Evolutionary conservation across 2,113 vertebrate species (phyloP).

Genomic region (Neodon shergylaensis): DNA sequence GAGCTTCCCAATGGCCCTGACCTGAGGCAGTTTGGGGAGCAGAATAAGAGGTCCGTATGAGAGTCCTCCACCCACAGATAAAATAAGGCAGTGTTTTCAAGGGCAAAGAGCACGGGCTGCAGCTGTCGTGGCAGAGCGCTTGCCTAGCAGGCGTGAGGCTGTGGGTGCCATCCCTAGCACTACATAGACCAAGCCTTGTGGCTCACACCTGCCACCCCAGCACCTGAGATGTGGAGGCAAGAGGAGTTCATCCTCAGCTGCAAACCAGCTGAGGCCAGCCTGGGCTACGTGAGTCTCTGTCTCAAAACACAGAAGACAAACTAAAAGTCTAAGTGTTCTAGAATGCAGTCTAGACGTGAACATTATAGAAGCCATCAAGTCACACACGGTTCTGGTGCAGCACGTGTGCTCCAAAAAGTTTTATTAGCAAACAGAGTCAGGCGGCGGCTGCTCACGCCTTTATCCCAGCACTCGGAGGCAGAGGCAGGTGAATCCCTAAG

Average conservation of each 20-base stretch:
- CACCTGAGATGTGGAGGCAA: not conserved
- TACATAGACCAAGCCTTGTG: not conserved
- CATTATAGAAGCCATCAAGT: not conserved
- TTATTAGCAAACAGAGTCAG: not conserved
- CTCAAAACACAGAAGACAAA: not conserved
- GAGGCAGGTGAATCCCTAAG: not conserved
- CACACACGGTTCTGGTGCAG: no score
- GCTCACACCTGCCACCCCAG: not conserved
- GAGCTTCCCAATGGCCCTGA: not conserved
- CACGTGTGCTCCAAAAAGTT: not conserved
- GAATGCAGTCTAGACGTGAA: not conserved
- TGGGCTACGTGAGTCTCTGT: not conserved
- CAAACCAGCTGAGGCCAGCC: not conserved
- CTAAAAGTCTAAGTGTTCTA: not conserved
- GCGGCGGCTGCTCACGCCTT: not conserved
- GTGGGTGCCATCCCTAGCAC: not conserved
- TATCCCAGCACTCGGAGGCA: not conserved
- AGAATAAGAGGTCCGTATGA: not conserved
- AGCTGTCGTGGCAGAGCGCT: not conserved
- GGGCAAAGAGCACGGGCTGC: not conserved
- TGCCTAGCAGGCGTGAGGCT: not conserved
- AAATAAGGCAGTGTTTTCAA: not conserved
- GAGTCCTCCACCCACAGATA: not conserved
- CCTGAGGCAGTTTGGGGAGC: not conserved
- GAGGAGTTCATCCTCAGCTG: not conserved